These are phyloP conservation scores for Amphipoea oculea DNA, from an alignment of 2,888 invertebrate species.

Conservation along the genomic window DNA sequence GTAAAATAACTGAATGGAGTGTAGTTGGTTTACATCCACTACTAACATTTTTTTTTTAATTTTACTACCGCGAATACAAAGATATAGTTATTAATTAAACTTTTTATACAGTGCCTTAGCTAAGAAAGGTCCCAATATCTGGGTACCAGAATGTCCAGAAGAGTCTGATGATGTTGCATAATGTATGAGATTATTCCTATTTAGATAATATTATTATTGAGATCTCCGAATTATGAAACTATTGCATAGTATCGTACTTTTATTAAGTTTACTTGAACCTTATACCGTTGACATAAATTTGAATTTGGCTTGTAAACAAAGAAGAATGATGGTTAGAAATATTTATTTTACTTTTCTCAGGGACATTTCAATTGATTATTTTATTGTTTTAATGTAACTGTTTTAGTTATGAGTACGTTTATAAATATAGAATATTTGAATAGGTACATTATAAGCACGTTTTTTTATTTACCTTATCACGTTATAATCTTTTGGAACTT, in stretches of 20 bases:
- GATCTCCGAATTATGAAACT: conserved; percentile 56
- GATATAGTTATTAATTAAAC: neutral
- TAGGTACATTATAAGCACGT: conserved; percentile 21
- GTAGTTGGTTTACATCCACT: neutral
- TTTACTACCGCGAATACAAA: neutral
- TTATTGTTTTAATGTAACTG: conserved; percentile 56
- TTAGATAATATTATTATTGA: conserved; percentile 38
- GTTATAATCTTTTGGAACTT: too few species aligned
- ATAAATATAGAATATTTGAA: conserved; percentile 60
- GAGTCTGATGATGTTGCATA: conserved; percentile 47
- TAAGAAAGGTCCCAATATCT: neutral
- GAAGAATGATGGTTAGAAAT: conserved; percentile 29
- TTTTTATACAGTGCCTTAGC: conserved; percentile 44
- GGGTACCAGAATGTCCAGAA: conserved; percentile 9
- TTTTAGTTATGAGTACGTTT: conserved; percentile 58
- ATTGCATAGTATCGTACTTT: conserved; percentile 45
- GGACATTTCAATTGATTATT: conserved; percentile 47
- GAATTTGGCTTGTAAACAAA: conserved; percentile 37
- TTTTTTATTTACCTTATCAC: neutral
- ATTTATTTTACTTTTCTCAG: conserved; percentile 49
- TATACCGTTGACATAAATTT: conserved; percentile 34
- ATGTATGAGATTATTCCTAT: conserved; percentile 60
- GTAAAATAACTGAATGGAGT: neutral
- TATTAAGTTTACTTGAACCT: conserved; percentile 22
- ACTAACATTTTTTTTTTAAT: neutral